Conservation (phyloP, 37 sponge, comb jelly and placozoan genomes). For the Theonella swinhoei region DNA sequence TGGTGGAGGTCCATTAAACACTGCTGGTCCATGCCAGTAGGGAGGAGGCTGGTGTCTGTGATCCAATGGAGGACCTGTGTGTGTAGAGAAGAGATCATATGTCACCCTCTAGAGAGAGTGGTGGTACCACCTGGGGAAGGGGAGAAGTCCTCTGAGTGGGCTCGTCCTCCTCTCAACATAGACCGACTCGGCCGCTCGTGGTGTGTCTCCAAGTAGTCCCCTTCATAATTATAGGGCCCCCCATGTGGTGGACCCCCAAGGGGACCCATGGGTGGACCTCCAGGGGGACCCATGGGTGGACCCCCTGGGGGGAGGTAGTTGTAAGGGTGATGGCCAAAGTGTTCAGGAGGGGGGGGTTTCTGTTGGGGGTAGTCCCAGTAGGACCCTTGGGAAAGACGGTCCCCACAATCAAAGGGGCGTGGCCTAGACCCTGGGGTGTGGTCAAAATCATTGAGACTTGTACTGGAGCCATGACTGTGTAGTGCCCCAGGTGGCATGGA, state of each 20-base stretch:
- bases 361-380: constrained; percentile 8
- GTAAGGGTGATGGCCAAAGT: not conserved
- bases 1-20: constrained; percentile 1
- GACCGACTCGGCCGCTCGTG: not conserved
- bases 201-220: not conserved
- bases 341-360: not conserved
- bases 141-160: not conserved
- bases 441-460: constrained; percentile 22
- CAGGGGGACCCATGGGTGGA: too few species aligned
- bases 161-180: not conserved
- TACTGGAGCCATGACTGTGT: not conserved
- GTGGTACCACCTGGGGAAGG: not conserved
- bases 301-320: not conserved
- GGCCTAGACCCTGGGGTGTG: constrained; percentile 39
- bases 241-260: too few species aligned
- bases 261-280: too few species aligned
- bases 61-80: not conserved
- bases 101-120: too few species aligned
- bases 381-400: constrained; percentile 35
- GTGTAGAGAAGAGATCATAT: not conserved
- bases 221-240: not conserved
- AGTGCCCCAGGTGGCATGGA: constrained; percentile 11
- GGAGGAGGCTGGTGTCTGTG: not conserved
- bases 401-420: constrained; percentile 9
- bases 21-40: not conserved